Evolutionary conservation across 1,140 invertebrate genomes (phyloP).

Genomic region (Drosophila ficusphila): DNA sequence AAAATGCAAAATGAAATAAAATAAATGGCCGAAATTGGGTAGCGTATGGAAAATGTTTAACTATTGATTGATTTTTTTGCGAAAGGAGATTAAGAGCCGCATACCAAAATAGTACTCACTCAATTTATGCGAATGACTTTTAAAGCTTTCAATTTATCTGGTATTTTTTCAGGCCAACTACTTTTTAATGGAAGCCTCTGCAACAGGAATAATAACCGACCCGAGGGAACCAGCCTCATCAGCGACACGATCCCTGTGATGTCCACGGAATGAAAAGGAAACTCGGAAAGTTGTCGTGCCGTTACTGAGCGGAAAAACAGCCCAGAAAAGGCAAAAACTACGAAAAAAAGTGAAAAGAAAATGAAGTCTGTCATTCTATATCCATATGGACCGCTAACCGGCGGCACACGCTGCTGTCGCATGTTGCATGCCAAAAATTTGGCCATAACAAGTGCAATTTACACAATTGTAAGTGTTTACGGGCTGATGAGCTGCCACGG

Average conservation of each 20-base stretch:
- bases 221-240: conserved; percentile 6
- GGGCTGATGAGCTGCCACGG: neutral
- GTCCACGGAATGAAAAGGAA: conserved; percentile 67
- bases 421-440: conserved; percentile 88
- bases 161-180: conserved; percentile 39
- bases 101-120: neutral
- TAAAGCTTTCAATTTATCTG: conserved; percentile 53
- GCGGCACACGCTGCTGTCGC: conserved; percentile 85
- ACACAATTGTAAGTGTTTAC: conserved; percentile 87
- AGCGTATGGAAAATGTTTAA: conserved; percentile 37
- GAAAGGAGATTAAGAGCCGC: conserved; percentile 9
- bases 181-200: conserved; percentile 37
- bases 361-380: conserved; percentile 86
- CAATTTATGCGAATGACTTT: conserved; percentile 53
- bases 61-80: conserved; percentile 45
- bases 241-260: conserved; percentile 33
- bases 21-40: conserved; percentile 17
- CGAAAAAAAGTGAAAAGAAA: conserved; percentile 54
- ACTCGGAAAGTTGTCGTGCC: conserved; percentile 47
- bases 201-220: conserved; percentile 9
- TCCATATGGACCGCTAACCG: conserved; percentile 84
- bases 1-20: conserved; percentile 14
- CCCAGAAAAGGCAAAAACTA: neutral
- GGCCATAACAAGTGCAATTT: conserved; percentile 88
- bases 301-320: conserved; percentile 21